Evolutionary conservation across 2,888 invertebrate genomes (phyloP), one percentile per base, ranked within the genome.

Genomic region (Drosophila putrida): DNA sequence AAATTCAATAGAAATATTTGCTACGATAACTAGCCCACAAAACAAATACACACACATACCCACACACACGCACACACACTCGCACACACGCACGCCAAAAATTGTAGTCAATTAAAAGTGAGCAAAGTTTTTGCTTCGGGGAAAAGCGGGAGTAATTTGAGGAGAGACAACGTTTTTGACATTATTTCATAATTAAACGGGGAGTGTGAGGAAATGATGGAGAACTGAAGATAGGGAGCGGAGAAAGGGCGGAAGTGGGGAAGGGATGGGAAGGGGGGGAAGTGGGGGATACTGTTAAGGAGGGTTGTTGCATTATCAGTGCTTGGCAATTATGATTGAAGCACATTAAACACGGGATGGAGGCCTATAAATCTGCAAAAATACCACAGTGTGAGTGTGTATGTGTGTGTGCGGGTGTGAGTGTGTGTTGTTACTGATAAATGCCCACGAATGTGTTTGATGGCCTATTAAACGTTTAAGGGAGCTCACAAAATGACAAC

Each of bases 391-490:
- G 46, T 44, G 54, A 15, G 69, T 33, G 63, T n/a, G 63, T 58
- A 63, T 58, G 57, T 41, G 71, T 35, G 47, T 13, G 33, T 28
- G 47, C 39, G 35, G 25, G 38, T 41, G 51, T 41, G 53, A 11
- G 68, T 50, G 63, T 58, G 60, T 49, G 57, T 27, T 54, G 20
- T 47, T 28, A 28, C 59, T 62, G 76, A 78, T 78, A 78, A 80
- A 69, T 57, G 71, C 58, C 67, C 55, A 64, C 55, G 58, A 64
- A 71, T 72, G 64, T 51, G 44, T 83, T 79, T 83, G 82, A 85
- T 82, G 88, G 82, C 68, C 88, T 79, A 85, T 82, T 88, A 82
- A 82, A 82, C 80, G 82, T 85, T 82, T 85, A 82, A 78, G 53
- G 62, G 33, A 38, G 51, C 53, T 15, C 49, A 31, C 33, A 25